These are phyloP conservation scores for Protobothrops mucrosquamatus DNA, from an alignment of 2,113 vertebrate species.

Conservation along the genomic window DNA sequence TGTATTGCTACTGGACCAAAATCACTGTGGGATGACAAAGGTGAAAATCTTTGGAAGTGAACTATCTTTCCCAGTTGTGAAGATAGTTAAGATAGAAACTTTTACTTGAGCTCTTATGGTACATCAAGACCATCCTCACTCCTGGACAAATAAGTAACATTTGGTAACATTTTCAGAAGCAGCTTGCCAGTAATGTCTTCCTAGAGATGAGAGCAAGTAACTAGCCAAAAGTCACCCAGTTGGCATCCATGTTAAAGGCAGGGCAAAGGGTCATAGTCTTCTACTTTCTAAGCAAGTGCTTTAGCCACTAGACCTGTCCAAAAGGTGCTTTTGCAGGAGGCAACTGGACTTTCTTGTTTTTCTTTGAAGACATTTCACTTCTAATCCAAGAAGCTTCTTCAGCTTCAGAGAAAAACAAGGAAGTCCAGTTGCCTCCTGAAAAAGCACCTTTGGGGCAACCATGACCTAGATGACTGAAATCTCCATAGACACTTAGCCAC, in stretches of 20 bases:
- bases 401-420: no score
- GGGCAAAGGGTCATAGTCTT: background rate
- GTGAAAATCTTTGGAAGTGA: background rate
- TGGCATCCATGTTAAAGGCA: background rate
- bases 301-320: no score
- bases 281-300: background rate
- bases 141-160: background rate
- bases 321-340: no score
- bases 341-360: no score
- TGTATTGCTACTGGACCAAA: background rate
- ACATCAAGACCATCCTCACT: background rate
- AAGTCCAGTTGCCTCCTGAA: no score
- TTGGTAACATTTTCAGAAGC: background rate
- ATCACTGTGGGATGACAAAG: no score
- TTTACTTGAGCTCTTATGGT: background rate
- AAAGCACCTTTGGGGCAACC: no score
- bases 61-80: no score
- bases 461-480: no score
- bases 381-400: no score
- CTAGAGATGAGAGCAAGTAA: background rate
- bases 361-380: no score
- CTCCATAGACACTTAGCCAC: background rate
- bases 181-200: background rate
- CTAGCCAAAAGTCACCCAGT: background rate
- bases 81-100: background rate